Base-by-base conservation (phyloP, 2,113 vertebrate species). In the Thunnus maccoyii region DNA sequence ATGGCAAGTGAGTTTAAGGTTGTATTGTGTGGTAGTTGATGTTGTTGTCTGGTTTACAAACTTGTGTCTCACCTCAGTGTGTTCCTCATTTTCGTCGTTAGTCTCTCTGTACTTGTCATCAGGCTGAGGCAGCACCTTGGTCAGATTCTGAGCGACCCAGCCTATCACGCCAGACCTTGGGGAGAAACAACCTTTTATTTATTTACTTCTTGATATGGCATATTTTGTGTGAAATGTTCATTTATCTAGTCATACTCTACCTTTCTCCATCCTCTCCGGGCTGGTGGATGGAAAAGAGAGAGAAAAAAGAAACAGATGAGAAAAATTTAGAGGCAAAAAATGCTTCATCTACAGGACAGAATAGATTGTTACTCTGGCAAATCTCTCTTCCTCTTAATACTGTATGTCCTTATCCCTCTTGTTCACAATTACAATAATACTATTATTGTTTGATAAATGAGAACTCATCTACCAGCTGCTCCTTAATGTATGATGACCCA, bases 81-180 rank as follows among this genome's bases (percentile, higher is more conserved):
- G 76, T 22, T 94, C 96, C 11, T 93, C 95, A 1, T 32, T 57
- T 27, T 82, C 0, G 1, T 6, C 3, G 3, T 68, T 27, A 1
- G 18, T 67, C 55, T 92, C 80, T 52, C 48, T 87, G 4, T 92
- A 86, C 30, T 94, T 92, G 0, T 58, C 91, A 18, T 93, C 94
- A 0, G 97, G 97, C 89, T 98, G 97, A 0, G 98, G 97, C 47
- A 97, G 87, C 0, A 98, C 93, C 72, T 96, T 98, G 56, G 94
- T 96, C 86, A 98, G 70, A 11, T 96, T 94, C 51, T 96, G 95
- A 56, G 95, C 78, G 57, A 99, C 86, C 97, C 97, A 99, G 62
- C 76, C 91, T 7, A 97, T 93, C 22, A 97, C 89, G 12, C 94
- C 92, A n/a, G 86, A 56, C 82, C 95, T 95, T 86, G 2, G 13